These are phyloP conservation scores for Falco biarmicus DNA, from an alignment of 2,797 vertebrate genomes.

Conservation along the genomic window DNA sequence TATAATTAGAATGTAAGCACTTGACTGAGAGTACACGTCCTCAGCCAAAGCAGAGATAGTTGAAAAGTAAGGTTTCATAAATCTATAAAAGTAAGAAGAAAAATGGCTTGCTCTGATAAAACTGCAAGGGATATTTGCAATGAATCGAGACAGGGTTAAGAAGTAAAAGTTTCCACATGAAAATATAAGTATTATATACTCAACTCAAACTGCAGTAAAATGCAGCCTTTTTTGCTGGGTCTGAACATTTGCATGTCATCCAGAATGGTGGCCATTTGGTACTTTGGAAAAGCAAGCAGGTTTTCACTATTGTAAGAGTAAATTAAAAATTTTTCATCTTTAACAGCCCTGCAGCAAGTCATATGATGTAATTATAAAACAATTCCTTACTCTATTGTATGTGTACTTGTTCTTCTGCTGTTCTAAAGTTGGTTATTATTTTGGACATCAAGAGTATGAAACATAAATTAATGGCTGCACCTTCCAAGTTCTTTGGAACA, in stretches of 20 bases:
- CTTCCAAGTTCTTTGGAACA: background rate
- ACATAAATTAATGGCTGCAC: background rate
- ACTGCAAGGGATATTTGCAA: background rate
- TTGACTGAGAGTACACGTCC: background rate
- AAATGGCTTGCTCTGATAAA: background rate
- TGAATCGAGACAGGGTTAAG: background rate
- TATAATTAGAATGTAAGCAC: constrained; percentile 1
- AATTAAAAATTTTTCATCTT: background rate
- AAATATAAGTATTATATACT: background rate
- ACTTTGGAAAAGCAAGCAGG: background rate
- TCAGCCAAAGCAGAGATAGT: background rate
- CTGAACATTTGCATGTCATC: background rate
- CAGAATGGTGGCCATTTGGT: background rate
- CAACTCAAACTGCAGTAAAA: background rate
- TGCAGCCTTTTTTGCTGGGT: background rate
- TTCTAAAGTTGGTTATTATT: background rate
- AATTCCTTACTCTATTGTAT: background rate
- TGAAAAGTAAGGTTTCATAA: background rate
- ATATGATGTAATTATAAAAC: background rate
- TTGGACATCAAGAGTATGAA: background rate
- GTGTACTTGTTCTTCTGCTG: background rate
- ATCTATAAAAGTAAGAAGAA: background rate
- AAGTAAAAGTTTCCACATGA: background rate
- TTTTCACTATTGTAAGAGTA: background rate
- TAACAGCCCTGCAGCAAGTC: background rate